A percentile compares a stretch with the other conserved stretches of the same genome.
These are phyloP conservation scores for Alectura lathami DNA, from an alignment of 2,113 vertebrate genomes.

Conservation along the genomic window DNA sequence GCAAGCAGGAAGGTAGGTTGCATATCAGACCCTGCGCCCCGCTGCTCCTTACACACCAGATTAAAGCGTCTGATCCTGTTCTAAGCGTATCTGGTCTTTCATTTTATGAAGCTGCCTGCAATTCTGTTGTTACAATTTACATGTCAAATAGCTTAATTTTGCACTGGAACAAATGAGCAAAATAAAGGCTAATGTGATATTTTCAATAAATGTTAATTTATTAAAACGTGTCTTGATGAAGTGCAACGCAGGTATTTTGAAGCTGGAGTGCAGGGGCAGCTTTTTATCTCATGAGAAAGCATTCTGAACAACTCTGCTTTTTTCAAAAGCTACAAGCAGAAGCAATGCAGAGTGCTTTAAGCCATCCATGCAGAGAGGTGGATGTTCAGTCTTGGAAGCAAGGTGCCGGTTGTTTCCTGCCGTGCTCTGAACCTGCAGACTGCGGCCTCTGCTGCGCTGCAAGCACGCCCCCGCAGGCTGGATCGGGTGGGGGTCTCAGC, in stretches of 20 bases:
- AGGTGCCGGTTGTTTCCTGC: neutral
- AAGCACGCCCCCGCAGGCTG: neutral
- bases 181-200: slow-evolving; percentile 72
- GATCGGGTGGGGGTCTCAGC: neutral
- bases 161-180: slow-evolving; percentile 54
- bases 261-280: fast-evolving
- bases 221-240: neutral
- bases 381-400: neutral
- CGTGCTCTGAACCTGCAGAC: neutral
- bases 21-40: slow-evolving; percentile 28
- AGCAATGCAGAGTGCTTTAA: neutral
- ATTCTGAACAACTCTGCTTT: neutral
- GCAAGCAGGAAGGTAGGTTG: slow-evolving; percentile 33
- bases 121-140: neutral
- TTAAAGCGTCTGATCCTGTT: slow-evolving; percentile 75
- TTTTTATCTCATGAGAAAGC: neutral
- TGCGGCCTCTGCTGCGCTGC: no score
- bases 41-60: slow-evolving; percentile 45
- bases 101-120: slow-evolving; percentile 39
- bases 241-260: neutral
- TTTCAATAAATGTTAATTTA: slow-evolving; percentile 81
- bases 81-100: slow-evolving; percentile 45
- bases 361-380: neutral
- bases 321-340: neutral
- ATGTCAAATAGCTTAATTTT: slow-evolving; percentile 16